phyloP scores from a whole-genome alignment of 35 echinoderm and acorn worm species.

The Eucidaris tribuloides region DNA sequence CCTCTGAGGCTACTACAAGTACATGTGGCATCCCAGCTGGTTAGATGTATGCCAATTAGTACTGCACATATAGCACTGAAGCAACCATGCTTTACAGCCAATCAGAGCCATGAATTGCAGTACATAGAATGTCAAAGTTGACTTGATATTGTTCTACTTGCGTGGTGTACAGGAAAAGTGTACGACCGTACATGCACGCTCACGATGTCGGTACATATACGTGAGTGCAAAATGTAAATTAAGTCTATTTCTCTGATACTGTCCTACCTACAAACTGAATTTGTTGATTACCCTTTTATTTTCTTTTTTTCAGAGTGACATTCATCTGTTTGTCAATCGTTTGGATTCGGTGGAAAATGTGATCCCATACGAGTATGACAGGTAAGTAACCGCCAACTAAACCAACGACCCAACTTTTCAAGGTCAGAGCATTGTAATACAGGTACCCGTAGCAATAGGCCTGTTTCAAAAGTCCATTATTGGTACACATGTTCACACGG shows the following conservation, averaged over 20 bases:
- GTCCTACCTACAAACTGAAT: background rate
- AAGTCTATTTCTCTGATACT: background rate
- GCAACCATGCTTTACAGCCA: too few relatives aligned
- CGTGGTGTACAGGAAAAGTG: background rate
- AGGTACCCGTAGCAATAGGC: too few relatives aligned
- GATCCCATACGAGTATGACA: slow-evolving; percentile 98
- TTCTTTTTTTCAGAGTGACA: slow-evolving; percentile 58
- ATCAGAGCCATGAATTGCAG: too few relatives aligned
- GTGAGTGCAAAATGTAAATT: background rate
- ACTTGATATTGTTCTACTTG: background rate
- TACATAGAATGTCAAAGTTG: too few relatives aligned
- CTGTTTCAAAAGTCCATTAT: background rate
- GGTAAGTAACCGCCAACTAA: slow-evolving; percentile 68
- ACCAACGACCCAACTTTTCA: too few relatives aligned
- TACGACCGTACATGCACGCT: background rate
- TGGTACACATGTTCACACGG: background rate
- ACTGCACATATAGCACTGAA: too few relatives aligned
- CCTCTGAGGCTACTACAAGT: too few relatives aligned
- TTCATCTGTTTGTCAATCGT: slow-evolving; percentile 78
- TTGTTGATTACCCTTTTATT: background rate
- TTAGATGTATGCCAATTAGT: too few relatives aligned
- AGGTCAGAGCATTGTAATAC: too few relatives aligned
- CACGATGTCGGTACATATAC: background rate
- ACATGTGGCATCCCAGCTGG: too few relatives aligned
- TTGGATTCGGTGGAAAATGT: slow-evolving; percentile 91